These are phyloP conservation scores for Phengaris arion DNA, from an alignment of 2,888 invertebrate species.

Conservation along the genomic window DNA sequence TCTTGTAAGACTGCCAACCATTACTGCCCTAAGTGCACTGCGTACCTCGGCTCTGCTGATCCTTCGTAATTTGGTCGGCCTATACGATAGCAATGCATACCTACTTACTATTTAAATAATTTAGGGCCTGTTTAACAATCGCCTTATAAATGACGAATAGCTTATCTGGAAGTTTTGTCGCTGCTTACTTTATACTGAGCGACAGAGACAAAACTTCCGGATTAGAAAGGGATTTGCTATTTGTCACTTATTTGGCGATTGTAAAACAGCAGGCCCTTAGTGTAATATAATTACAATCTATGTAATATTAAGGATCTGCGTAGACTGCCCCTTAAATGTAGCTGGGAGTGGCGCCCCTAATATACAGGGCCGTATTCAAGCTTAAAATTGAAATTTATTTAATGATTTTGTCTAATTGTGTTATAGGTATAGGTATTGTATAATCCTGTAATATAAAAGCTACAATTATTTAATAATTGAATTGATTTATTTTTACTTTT, in stretches of 20 bases:
- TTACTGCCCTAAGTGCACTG: slow-evolving; percentile 73
- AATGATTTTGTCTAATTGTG: not conserved
- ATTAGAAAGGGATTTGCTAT: too few species aligned
- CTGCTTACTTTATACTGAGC: too few species aligned
- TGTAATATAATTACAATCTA: not conserved
- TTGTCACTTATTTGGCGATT: too few species aligned
- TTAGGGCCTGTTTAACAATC: too few species aligned
- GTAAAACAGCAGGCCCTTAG: too few species aligned
- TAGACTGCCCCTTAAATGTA: not conserved
- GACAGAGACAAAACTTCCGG: too few species aligned
- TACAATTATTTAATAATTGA: not conserved
- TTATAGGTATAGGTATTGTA: not conserved
- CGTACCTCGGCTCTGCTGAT: slow-evolving; percentile 63
- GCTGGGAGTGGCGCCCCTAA: not conserved
- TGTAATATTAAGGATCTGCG: not conserved
- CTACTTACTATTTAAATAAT: not conserved
- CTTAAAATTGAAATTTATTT: not conserved
- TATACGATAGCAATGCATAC: not conserved
- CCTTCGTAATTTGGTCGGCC: slow-evolving; percentile 54
- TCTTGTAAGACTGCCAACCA: slow-evolving; percentile 78
- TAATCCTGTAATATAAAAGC: not conserved
- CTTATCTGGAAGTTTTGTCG: too few species aligned
- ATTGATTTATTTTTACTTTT: not conserved
- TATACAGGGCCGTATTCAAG: not conserved
- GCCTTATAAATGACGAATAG: too few species aligned